Conservation (phyloP, 2,888 invertebrate genomes). For the Drosophila bunnanda region DNA sequence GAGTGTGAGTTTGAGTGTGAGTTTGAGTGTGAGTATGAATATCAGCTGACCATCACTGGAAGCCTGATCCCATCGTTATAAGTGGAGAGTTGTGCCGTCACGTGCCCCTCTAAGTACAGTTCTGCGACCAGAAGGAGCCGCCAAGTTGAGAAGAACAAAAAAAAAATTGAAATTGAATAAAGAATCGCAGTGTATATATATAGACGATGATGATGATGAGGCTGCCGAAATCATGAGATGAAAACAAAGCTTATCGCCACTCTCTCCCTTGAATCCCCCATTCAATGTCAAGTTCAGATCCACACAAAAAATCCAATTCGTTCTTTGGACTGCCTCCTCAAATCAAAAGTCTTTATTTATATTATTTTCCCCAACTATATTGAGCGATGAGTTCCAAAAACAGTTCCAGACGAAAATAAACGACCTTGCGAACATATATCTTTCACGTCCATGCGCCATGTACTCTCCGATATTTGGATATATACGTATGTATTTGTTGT, state of each 20-base stretch:
- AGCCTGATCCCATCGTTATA: conserved; percentile 30
- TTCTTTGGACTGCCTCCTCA: conserved; percentile 23
- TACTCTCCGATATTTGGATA: conserved; percentile 36
- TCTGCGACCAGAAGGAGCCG: conserved; percentile 42
- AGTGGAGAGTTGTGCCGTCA: conserved; percentile 18
- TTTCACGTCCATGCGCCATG: conserved; percentile 31
- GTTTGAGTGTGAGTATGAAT: no score
- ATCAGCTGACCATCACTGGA: conserved; percentile 52
- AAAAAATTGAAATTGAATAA: neutral
- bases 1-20: no score
- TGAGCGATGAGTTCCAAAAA: conserved; percentile 26
- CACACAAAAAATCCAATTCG: conserved; percentile 26
- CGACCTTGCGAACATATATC: conserved; percentile 72
- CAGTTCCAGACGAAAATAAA: conserved; percentile 66
- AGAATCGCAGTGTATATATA: conserved; percentile 1
- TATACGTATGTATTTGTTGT: conserved; percentile 34
- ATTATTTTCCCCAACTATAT: conserved; percentile 11
- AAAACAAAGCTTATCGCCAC: conserved; percentile 52
- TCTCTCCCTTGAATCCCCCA: conserved; percentile 8
- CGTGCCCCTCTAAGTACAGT: conserved; percentile 62
- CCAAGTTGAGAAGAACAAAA: conserved; percentile 6
- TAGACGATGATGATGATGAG: conserved; percentile 14
- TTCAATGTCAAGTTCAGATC: conserved; percentile 78
- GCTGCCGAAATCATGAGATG: conserved; percentile 12
- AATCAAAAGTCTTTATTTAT: conserved; percentile 9